These are phyloP conservation scores for Eidolon helvum DNA, from an alignment of 2,113 vertebrate species.

Conservation along the genomic window DNA sequence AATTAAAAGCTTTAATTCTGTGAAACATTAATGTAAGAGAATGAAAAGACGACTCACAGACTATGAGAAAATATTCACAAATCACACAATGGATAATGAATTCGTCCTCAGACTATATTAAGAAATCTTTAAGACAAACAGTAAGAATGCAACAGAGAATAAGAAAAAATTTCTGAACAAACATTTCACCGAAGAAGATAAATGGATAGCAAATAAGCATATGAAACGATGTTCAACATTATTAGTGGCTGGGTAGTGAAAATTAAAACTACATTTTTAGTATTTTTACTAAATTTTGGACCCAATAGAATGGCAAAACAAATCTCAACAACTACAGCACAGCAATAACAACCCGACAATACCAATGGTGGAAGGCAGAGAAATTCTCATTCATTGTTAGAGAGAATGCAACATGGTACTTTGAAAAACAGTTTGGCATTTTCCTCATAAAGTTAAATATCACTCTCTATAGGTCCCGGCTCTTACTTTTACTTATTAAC, in stretches of 20 bases:
- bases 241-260: not conserved
- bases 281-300: no score
- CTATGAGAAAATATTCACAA: not conserved
- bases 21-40: not conserved
- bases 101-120: not conserved
- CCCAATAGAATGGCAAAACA: not conserved
- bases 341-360: not conserved
- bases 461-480: not conserved
- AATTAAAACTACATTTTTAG: not conserved
- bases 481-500: not conserved
- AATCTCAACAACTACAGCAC: not conserved
- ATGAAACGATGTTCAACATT: not conserved
- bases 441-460: not conserved
- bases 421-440: not conserved
- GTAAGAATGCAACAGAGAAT: not conserved
- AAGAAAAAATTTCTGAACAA: not conserved
- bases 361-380: not conserved
- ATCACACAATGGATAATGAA: not conserved
- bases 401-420: not conserved
- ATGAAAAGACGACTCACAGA: not conserved
- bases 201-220: not conserved
- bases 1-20: not conserved
- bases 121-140: not conserved
- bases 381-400: no score
- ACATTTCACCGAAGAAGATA: not conserved